Percentiles rank a stretch among this genome's conserved stretches.
These are phyloP conservation scores for Atethmia centrago DNA, from an alignment of 2,888 invertebrate species.

Conservation along the genomic window DNA sequence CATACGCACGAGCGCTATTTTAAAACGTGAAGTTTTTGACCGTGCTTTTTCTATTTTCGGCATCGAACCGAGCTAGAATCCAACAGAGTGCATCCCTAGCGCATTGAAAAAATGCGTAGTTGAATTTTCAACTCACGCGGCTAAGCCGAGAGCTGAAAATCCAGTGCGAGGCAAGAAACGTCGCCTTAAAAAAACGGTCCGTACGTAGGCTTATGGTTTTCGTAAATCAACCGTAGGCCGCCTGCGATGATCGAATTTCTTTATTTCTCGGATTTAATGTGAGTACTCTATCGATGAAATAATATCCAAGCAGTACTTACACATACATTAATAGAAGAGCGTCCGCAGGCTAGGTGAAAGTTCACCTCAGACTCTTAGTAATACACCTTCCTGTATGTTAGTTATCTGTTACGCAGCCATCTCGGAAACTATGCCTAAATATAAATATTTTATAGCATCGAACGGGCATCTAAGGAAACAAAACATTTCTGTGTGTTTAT, in stretches of 20 bases:
- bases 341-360: constrained; percentile 32
- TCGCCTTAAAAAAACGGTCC: not conserved
- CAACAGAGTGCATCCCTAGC: not conserved
- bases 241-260: not conserved
- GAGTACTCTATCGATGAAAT: not conserved
- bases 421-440: not conserved
- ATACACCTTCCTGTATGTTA: constrained; percentile 16
- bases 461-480: not conserved
- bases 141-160: not conserved
- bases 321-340: constrained; percentile 15
- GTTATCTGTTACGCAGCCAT: constrained; percentile 30
- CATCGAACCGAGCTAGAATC: not conserved
- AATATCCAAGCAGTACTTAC: not conserved
- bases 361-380: constrained; percentile 27
- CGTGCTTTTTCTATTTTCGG: not conserved
- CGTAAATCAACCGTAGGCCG: too few species aligned
- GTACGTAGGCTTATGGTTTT: not conserved
- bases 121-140: not conserved
- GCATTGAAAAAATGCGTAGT: not conserved
- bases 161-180: not conserved
- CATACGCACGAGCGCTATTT: not conserved
- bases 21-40: not conserved
- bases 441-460: constrained; percentile 11
- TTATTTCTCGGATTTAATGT: not conserved
- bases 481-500: not conserved